Conservation (phyloP, 1,140 invertebrate species). For the Eupristina koningsbergeri region DNA sequence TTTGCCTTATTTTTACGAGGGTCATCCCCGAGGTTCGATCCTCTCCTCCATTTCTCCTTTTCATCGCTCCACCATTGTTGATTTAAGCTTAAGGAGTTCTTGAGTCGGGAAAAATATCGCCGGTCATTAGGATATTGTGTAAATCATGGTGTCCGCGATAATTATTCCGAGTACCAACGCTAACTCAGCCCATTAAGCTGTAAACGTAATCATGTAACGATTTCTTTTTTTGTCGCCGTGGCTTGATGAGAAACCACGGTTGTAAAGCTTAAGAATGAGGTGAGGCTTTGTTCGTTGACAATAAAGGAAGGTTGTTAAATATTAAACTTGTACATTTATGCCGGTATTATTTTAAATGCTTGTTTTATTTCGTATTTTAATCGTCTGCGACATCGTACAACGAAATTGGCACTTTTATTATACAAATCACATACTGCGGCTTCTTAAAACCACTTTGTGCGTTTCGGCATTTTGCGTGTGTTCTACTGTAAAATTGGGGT, state of each 20-base stretch:
- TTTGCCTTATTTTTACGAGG: neutral
- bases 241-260: slow-evolving; percentile 25
- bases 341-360: neutral
- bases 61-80: neutral
- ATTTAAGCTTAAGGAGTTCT: neutral
- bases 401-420: slow-evolving; percentile 9
- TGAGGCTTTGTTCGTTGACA: neutral
- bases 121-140: slow-evolving; percentile 20
- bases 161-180: slow-evolving; percentile 9
- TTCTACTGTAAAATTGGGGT: neutral
- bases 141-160: slow-evolving; percentile 9
- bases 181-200: slow-evolving; percentile 11
- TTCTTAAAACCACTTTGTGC: neutral
- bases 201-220: slow-evolving; percentile 27
- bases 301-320: neutral
- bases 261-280: slow-evolving; percentile 13
- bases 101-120: neutral
- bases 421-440: neutral
- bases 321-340: neutral
- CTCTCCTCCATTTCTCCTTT: neutral
- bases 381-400: slow-evolving; percentile 6
- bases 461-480: neutral
- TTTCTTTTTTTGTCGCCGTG: slow-evolving; percentile 2
- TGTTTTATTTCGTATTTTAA: slow-evolving; percentile 12
- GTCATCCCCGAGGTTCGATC: neutral